Evolutionary conservation across 2,888 invertebrate species (phyloP).

Genomic region (Zaprionus lineosus): DNA sequence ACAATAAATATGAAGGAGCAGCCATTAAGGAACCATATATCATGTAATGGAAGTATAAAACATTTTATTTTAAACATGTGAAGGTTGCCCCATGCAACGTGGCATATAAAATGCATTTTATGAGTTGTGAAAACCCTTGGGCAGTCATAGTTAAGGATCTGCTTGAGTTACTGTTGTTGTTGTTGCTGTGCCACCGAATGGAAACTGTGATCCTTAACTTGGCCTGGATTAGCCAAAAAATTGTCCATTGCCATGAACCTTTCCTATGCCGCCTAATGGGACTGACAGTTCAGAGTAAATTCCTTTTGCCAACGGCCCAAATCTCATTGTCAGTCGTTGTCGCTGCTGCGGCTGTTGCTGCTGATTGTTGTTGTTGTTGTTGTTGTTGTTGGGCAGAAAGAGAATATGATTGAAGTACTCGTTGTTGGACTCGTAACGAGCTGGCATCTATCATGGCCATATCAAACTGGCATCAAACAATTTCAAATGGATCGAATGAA

Average conservation of each 20-base stretch:
- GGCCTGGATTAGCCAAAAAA: not conserved
- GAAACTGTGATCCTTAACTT: too few relatives aligned
- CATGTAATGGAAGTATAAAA: constrained; percentile 14
- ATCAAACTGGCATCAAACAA: constrained; percentile 75
- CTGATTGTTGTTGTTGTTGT: constrained; percentile 6
- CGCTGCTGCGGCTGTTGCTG: constrained; percentile 5
- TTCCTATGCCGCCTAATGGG: constrained; percentile 17
- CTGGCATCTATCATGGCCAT: constrained; percentile 76
- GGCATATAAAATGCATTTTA: too few relatives aligned
- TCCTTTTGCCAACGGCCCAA: constrained; percentile 21
- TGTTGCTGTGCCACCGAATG: too few relatives aligned
- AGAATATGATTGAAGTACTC: constrained; percentile 71
- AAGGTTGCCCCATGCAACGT: too few relatives aligned
- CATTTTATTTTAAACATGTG: constrained; percentile 20
- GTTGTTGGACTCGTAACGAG: constrained; percentile 62
- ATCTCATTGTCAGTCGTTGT: constrained; percentile 43
- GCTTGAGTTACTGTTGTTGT: too few relatives aligned
- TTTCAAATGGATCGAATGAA: constrained; percentile 79
- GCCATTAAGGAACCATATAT: constrained; percentile 27
- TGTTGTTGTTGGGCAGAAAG: not conserved
- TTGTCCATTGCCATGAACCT: too few relatives aligned
- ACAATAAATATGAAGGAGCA: not conserved
- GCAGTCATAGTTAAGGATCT: too few relatives aligned
- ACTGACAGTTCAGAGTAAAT: constrained; percentile 13
- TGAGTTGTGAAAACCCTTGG: too few relatives aligned